Base-by-base conservation (phyloP, 2,113 vertebrate species). In the Lepisosteus osseus region DNA sequence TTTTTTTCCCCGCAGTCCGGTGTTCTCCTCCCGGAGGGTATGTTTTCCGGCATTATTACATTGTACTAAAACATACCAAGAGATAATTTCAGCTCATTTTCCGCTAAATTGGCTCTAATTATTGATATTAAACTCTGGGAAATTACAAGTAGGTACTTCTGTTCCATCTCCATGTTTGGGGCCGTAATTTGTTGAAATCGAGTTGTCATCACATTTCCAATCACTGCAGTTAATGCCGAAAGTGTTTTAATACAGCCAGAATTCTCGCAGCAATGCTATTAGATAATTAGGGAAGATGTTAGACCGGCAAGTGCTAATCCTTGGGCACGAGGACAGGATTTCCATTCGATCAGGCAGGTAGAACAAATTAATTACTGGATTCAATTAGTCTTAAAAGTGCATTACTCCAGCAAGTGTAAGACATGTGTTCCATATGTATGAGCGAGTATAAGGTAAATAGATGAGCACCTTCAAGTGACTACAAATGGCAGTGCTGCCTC, bases 141-240 rank as follows among this genome's bases (percentile, higher is more conserved):
- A 95, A 95, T 94, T 91, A 94, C 92, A 95, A 96, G 94, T 94
- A 92, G 88, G 87, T 87, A 90, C 94, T 96, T 92, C 93, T 91
- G 92, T 86, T 92, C 89, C 91, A 88, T 95, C 95, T 95, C 93
- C 90, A 59, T 85, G 86, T 91, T 94, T 94, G 95, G 93, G 92
- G 91, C 93, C 85, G 90, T 98, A 96, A 98, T 99, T 97, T 95
- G 93, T 93, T 94, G 94, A 95, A 94, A 94, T 92, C 92, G 92
- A 95, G 95, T 95, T 94, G 85, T 94, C 95, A 93, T 94, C 95
- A 97, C 95, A 97, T 95, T 95, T 97, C 94, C 94, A 97, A 96
- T 99, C 95, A 97, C 88, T 84, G 73, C 85, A 81, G 83, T 93
- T 97, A 96, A 97, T 95, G 94, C 90, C 91, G 89, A 92, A 95